Conservation (phyloP, 2,113 vertebrate species). For the Otus sunia region DNA sequence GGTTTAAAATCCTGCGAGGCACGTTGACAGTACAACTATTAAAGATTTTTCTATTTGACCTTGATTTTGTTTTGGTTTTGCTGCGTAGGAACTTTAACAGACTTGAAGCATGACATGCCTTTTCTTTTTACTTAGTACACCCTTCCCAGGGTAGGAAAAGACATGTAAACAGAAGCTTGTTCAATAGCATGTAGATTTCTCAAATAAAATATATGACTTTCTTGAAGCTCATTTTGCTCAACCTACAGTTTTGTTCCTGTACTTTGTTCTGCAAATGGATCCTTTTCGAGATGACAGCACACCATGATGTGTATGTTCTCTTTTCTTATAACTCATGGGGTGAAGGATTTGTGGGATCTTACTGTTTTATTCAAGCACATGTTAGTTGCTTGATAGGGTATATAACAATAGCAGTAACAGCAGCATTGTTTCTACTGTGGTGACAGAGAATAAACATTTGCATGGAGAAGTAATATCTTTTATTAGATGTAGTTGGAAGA, state of each 20-base stretch:
- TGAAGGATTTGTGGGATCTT: neutral
- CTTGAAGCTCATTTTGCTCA: neutral
- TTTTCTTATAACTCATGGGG: neutral
- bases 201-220: neutral
- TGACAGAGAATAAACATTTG: neutral
- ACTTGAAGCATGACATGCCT: conserved; percentile 1
- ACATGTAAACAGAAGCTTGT: conserved; percentile 7
- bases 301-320: neutral
- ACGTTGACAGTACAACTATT: neutral
- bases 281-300: neutral
- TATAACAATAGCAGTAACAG: neutral
- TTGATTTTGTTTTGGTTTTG: conserved; percentile 60
- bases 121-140: conserved; percentile 21
- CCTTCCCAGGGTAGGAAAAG: neutral
- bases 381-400: neutral
- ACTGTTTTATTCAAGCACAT: neutral
- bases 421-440: neutral
- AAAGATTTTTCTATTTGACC: conserved; percentile 55
- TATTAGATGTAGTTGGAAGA: neutral
- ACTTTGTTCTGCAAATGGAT: conserved; percentile 40
- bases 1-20: neutral
- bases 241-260: neutral
- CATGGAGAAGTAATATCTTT: neutral
- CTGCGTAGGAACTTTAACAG: conserved; percentile 54
- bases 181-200: neutral